phyloP scores from a whole-genome alignment of 2,888 invertebrate species.

The Drosophila vallismaia region DNA sequence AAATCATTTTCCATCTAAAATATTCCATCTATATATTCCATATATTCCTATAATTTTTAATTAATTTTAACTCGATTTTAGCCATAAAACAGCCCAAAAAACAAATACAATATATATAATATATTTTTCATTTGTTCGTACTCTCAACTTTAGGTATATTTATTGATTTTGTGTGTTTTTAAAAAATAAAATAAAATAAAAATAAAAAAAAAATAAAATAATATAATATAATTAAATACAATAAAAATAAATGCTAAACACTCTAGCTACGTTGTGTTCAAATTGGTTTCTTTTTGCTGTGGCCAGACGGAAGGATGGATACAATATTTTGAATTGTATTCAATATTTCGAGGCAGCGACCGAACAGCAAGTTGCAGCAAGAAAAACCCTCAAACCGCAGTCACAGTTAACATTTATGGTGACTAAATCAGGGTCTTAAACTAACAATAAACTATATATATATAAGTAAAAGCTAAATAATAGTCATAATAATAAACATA shows the following conservation, averaged over 20 bases:
- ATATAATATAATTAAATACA: constrained; percentile 14
- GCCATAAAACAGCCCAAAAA: neutral
- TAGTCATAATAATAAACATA: constrained; percentile 19
- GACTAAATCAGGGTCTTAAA: constrained; percentile 34
- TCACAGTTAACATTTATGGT: constrained; percentile 29
- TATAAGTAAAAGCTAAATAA: constrained; percentile 20
- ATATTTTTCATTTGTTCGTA: constrained; percentile 1
- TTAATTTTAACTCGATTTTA: neutral
- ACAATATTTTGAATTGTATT: neutral
- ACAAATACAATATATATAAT: neutral
- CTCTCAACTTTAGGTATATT: constrained; percentile 31
- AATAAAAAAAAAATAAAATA: too few species aligned
- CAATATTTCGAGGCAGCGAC: constrained; percentile 3
- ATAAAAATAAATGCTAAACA: constrained; percentile 36
- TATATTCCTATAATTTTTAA: too few species aligned
- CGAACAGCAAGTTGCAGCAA: neutral
- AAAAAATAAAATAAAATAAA: constrained; percentile 7
- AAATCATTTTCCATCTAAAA: too few species aligned
- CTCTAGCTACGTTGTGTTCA: constrained; percentile 6
- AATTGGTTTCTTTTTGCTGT: constrained; percentile 17
- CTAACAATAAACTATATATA: constrained; percentile 25
- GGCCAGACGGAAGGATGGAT: constrained; percentile 1
- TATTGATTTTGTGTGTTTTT: constrained; percentile 31
- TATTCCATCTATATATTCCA: too few species aligned
- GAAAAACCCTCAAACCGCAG: constrained; percentile 8